Evolutionary conservation across 2,113 vertebrate species (phyloP), one percentile per base, ranked within the genome.

Genomic region (Crocuta crocuta): DNA sequence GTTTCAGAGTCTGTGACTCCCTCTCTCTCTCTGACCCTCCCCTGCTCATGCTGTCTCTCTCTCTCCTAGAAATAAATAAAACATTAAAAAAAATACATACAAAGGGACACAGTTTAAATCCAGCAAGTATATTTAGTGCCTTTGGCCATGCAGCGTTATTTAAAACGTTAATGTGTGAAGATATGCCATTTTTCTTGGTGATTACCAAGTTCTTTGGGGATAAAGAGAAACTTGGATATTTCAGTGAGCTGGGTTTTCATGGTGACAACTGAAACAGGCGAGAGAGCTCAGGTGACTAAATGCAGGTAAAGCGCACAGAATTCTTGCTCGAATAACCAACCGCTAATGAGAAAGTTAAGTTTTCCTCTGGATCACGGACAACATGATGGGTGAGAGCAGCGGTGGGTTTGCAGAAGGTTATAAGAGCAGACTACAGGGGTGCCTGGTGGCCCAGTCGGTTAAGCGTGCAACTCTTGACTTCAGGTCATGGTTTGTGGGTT

Each of bases 191-290:
- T 89, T 92, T 93, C 90, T 55, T 82, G 68, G 61, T 39, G 21
- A 71, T 55, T 65, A 63, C 24, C 43, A 93, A 86, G 81, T 70
- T 71, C 43, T 87, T 53, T 24, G 24, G n/a, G 63, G 16, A 68
- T 19, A 35, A 96, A 55, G 31, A 86, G 19, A 81, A 91, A 89
- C 66, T 45, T 91, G 68, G 31, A 43, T 82, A 66, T 76, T 86
- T 92, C 80, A 82, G 3, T 33, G 68, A 83, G 23, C 86, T 76
- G 7, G 17, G 70, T 86, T 97, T 91, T 92, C 50, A 94, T 31
- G 43, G 33, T 78, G 50, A 65, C 92, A 85, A 82, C 45, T 76
- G 71, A 63, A 81, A 80, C 26, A 68, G 43, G 5, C 28, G 16
- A 89, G 74, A 92, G 58, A 43, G 73, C 2, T 16, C 31, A 89